Evolutionary conservation across 2,797 vertebrate species (phyloP), one percentile per base, ranked within the genome.

Genomic region (Tragopan temminckii): DNA sequence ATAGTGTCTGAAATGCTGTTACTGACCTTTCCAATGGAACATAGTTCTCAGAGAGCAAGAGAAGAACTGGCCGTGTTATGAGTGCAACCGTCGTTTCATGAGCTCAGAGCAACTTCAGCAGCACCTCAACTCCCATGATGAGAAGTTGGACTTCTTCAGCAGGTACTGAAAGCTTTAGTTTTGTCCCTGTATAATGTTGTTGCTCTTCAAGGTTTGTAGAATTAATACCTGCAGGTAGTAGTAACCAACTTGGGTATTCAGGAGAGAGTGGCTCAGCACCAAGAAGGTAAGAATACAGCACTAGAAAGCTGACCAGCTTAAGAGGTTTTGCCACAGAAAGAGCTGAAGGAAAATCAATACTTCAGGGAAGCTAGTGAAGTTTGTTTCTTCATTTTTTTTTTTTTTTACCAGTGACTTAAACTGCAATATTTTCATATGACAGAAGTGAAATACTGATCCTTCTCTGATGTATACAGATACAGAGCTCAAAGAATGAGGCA

Each of bases 31-130:
- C 85, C 81, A 7, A 93, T 42, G 93, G 93, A 67, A 74, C 33
- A 5, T 90, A 99, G 99, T 99, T 71, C 98, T 99, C 69, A 98
- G 99, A 84, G 99, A 99, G 59, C 99, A 99, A 90, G 99, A 99
- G 97, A 99, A 99, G 98, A 99, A 99, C 93, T 99, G 99, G 99
- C 99, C 99, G 0, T 99, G 99, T 93, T 99, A 99, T 0, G 99
- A 99, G 92, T 99, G 99, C 80, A 99, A 98, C 94, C 98, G 99
- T 3, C 99, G 99, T 31, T 99, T 99, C 80, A 97, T 99, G 97
- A 99, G 99, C 98, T 99, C 99, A 0, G 99, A 99, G 88, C 99
- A 99, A 64, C 98, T 99, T 55, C 99, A 99, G 94, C 99, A 99
- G 81, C 99, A 99, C 92, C 99, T 99, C 94, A 99, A 99, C 97